Base-by-base conservation (phyloP, 2,797 vertebrate species). In the Poecile montanus region DNA sequence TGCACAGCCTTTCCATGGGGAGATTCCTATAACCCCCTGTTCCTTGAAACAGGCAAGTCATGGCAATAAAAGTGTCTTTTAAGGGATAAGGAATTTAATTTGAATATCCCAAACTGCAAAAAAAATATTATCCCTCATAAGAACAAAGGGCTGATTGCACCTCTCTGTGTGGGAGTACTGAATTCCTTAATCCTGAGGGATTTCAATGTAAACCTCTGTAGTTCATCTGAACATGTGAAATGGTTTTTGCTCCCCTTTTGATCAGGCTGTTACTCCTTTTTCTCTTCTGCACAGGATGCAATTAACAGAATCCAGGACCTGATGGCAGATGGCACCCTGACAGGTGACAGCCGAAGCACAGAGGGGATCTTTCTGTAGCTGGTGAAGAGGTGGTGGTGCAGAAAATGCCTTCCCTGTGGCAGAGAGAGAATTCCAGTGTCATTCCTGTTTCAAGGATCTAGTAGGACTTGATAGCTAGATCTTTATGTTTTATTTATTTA, bases 301-400 rank as follows among this genome's bases (percentile, higher is more conserved):
- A 99, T 99, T 70, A 97, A 93, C 94, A 98, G 99, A 83, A 98
- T 99, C 88, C 99, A 99, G 97, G 98, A 99, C 92, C 97, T 99
- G 95, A 93, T 99, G 51, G 98, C 98, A 11, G 98, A 99, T 16
- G 99, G 99, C 48, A 98, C 98, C 34, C 97, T 99, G 82, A 99
- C 99, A 98, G 99, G 99, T 99, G 11, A 98, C 80, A 84, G 96
- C 72, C 40, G 40, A 85, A 76, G 85, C 72, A 50, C 77, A 53
- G 44, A 48, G 42, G 80, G 78, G 57, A 21, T n/a, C 58, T 26
- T 21, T 6, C 26, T n/a, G 71, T 12, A 66, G 32, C 40, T 66
- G 57, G 5, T 27, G 61, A 76, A 85, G 45, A 62, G 63, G 18
- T 66, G 63, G 22, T 71, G 68, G 30, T 79, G 48, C 66, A 92